A percentile compares a stretch with the other conserved stretches of the same genome.
Evolutionary conservation across 2,888 invertebrate species (phyloP).

Genomic region (Andrena bicolor): DNA sequence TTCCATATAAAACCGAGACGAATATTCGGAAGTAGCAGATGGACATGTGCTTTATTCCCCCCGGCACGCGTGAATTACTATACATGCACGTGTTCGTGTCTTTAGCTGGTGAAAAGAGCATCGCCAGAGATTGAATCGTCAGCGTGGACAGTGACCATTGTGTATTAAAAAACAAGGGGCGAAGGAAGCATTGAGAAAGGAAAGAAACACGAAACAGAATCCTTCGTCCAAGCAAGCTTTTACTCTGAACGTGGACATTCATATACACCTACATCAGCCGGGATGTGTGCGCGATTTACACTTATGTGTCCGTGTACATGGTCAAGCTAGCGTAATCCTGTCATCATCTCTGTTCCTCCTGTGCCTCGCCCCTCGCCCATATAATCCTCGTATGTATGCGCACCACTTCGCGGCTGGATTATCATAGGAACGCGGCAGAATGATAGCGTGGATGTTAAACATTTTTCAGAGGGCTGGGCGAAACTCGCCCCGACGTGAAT

Average conservation of each 20-base stretch:
- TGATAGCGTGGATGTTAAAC: conserved; percentile 52
- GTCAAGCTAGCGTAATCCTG: conserved; percentile 53
- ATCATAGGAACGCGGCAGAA: conserved; percentile 57
- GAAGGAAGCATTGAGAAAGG: conserved; percentile 18
- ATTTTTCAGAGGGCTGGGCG: conserved; percentile 50
- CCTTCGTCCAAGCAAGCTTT: conserved; percentile 33
- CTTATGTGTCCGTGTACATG: conserved; percentile 36
- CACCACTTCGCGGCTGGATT: conserved; percentile 61
- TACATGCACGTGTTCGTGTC: no score
- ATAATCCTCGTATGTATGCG: conserved; percentile 32
- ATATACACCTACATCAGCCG: conserved; percentile 24
- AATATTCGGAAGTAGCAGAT: no score
- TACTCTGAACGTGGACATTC: conserved; percentile 49
- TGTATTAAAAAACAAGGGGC: conserved; percentile 22
- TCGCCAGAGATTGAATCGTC: conserved; percentile 45
- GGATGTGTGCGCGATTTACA: conserved; percentile 41
- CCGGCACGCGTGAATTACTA: no score
- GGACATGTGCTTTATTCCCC: no score
- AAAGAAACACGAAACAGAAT: conserved; percentile 37
- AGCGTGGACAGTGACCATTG: conserved; percentile 55
- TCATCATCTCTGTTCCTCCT: conserved; percentile 40
- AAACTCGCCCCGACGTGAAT: conserved; percentile 30
- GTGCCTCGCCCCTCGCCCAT: conserved; percentile 3
- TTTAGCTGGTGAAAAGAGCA: conserved; percentile 19
- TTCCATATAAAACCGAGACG: no score